Evolutionary conservation across 2,888 invertebrate genomes (phyloP).

Genomic region (Sipunculus nudus): DNA sequence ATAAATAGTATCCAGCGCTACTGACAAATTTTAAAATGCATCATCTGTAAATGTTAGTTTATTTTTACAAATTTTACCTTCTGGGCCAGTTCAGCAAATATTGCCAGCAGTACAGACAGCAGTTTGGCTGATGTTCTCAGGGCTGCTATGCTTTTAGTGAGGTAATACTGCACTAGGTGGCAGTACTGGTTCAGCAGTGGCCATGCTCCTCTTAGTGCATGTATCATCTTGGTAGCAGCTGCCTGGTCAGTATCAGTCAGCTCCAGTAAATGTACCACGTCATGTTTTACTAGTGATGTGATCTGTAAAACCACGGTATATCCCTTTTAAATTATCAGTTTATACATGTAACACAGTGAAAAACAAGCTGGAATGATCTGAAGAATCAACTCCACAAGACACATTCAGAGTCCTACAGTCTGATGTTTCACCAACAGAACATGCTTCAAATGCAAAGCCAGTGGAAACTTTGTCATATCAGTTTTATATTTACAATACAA

Average conservation of each 20-base stretch:
- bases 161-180: slow-evolving; percentile 79
- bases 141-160: slow-evolving; percentile 80
- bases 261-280: neutral
- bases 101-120: slow-evolving; percentile 80
- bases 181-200: slow-evolving; percentile 83
- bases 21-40: neutral
- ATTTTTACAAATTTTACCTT: slow-evolving; percentile 69
- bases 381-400: no score
- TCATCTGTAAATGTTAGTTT: neutral
- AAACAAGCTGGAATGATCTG: no score
- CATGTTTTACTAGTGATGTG: neutral
- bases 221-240: neutral
- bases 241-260: neutral
- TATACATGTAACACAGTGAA: no score
- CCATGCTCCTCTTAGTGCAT: no score
- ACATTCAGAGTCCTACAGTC: no score
- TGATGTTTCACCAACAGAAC: no score
- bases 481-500: no score
- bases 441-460: no score
- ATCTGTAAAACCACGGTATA: no score
- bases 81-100: slow-evolving; percentile 84
- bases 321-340: no score
- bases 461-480: no score
- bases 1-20: neutral
- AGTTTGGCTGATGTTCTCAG: slow-evolving; percentile 85